Percentiles rank a stretch among this genome's conserved stretches.
phyloP scores from a whole-genome alignment of 2,888 invertebrate genomes.

The Synanthedon myopaeformis region DNA sequence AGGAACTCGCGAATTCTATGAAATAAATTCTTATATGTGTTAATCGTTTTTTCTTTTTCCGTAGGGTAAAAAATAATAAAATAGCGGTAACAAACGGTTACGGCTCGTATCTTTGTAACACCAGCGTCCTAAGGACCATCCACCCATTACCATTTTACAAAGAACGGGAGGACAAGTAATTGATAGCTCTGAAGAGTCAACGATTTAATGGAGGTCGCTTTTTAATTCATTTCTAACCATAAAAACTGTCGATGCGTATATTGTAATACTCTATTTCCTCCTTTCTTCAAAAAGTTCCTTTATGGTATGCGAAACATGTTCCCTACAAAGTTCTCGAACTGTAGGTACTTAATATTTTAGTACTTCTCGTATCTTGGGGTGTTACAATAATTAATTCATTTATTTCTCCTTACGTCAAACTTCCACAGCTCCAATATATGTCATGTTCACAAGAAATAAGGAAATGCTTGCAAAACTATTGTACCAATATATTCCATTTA shows the following conservation, averaged over 20 bases:
- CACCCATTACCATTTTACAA: constrained; percentile 24
- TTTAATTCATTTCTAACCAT: constrained; percentile 21
- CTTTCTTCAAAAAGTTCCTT: not conserved
- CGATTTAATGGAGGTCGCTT: constrained; percentile 14
- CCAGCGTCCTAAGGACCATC: not conserved
- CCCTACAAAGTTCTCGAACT: no score
- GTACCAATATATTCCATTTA: not conserved
- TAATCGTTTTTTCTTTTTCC: no score
- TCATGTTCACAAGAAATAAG: no score
- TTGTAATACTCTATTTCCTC: not conserved
- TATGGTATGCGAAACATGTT: no score
- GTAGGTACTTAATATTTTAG: no score
- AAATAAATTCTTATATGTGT: no score
- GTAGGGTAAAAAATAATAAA: no score
- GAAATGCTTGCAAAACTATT: not conserved
- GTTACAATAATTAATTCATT: no score
- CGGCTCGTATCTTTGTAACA: not conserved
- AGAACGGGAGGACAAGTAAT: constrained; percentile 21
- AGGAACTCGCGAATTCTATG: no score
- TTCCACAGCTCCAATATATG: no score
- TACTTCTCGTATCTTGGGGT: no score
- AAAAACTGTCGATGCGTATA: constrained; percentile 7
- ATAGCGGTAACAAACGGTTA: not conserved
- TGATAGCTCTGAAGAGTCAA: constrained; percentile 19
- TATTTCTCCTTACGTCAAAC: no score